Evolutionary conservation across 2,888 invertebrate genomes (phyloP), one percentile per base, ranked within the genome.

Genomic region (Drosophila lacicola): DNA sequence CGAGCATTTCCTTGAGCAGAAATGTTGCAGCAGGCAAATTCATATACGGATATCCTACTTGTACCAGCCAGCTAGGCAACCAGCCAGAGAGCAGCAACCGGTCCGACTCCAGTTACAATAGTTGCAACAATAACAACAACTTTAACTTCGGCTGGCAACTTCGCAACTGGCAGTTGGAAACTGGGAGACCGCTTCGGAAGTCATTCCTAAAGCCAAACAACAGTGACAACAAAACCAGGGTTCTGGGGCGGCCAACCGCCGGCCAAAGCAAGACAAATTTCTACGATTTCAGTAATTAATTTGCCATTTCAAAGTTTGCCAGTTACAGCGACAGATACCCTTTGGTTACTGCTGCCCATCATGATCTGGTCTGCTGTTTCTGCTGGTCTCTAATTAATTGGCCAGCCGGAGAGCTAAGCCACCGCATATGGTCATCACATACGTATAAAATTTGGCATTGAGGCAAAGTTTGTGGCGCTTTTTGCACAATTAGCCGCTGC

Each of bases 271-370:
- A 83, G 83, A 83, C 77, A 84, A 86, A 86, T 90, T 88, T 72
- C 80, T 74, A 82, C 73, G 82, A 82, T 82, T 89, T 84, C 74
- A 74, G 88, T 88, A 88, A 88, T 88, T 88, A 88, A 88, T 90
- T 90, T 88, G 74, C 69, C 73, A 83, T 84, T 83, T 79, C 82
- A 83, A 83, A 83, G 80, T 83, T 83, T 84, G 82, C 62, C 78
- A 65, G 67, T 61, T 63, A 70, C 47, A 53, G 65, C 45, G 70
- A 72, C 68, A 76, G 68, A 72, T 75, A 75, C 77, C 73, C 75
- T 72, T 67, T 71, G 63, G 56, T 51, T 42, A 29, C 25, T 34
- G 44, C 49, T 54, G 70, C 49, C 47, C 70, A 61, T 78, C 77
- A 56, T 66, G 68, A 77, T 65, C 65, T 70, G 68, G 45, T 67